Base-by-base conservation (phyloP, 2,888 invertebrate genomes). In the Amiota communis region DNA sequence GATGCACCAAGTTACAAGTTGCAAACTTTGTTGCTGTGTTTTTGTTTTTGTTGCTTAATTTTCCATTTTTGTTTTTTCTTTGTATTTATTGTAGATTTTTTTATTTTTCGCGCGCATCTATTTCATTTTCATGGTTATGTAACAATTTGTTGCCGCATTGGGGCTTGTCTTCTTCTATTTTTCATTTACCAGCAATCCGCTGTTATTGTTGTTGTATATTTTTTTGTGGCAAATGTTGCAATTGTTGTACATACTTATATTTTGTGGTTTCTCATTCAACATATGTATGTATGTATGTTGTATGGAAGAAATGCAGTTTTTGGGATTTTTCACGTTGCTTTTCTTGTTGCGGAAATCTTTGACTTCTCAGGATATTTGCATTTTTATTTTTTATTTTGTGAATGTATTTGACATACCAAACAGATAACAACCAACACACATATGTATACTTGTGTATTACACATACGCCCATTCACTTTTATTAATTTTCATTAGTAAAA, bases 71-170 rank as follows among this genome's bases (percentile, higher is more conserved):
- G 56, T 59, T 67, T 74, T 73, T 81, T 79, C 81, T 85, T 79
- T 79, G 79, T 72, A 74, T 79, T 76, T 76, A 78, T 82, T 84
- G 83, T 82, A 82, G 80, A 79, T 81, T 59, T 82, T 83, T 80
- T 36, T n/a, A n/a, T n/a, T 36, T 36, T 36, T 36, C 36, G 36
- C 36, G 85, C 85, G 83, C 83, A 83, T 85, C 85, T 77, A 84
- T 85, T 83, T 81, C 85, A 84, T 84, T 70, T 72, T 68, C 59
- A 72, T 70, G 70, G 57, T 70, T 70, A 70, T 70, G 56, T 46
- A 56, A 70, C 8, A 53, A 59, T 12, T 59, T 63, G 13, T 8
- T 63, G 63, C 13, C 8, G 63, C 9, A 9, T 36, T 63, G 12
- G 13, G 46, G 13, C 4, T 63, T 63, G n/a, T 63, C 4, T 36